phyloP scores from a whole-genome alignment of 2,888 invertebrate species.

The Ornithoptera alexandrae region DNA sequence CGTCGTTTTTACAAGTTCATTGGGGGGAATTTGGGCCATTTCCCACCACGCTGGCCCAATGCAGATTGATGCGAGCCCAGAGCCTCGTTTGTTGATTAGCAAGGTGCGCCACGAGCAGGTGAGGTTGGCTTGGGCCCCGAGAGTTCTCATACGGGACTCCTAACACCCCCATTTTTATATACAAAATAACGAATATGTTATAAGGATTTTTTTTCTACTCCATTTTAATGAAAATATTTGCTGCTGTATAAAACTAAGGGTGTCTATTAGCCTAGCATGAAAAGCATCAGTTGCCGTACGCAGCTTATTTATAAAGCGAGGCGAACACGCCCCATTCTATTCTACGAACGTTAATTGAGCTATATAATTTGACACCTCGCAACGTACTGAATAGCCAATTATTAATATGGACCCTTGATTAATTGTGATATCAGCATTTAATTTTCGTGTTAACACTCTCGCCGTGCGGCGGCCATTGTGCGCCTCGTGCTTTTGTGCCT shows the following conservation, averaged over 20 bases:
- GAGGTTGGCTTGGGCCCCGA: no score
- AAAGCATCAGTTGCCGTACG: conserved; percentile 36
- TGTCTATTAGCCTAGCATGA: conserved; percentile 27
- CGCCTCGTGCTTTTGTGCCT: conserved; percentile 67
- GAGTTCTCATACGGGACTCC: no score
- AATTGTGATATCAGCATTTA: conserved; percentile 81
- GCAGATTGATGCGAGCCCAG: no score
- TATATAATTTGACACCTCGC: conserved; percentile 80
- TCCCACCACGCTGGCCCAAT: no score
- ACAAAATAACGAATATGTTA: no score
- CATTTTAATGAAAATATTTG: not conserved
- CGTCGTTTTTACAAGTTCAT: no score
- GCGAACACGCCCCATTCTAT: conserved; percentile 70
- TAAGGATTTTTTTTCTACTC: not conserved
- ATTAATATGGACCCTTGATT: conserved; percentile 79
- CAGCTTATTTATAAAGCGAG: conserved; percentile 22
- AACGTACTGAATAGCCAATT: conserved; percentile 78
- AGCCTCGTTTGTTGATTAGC: no score
- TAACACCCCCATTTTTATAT: no score
- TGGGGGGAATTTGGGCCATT: no score
- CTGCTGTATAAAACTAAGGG: not conserved
- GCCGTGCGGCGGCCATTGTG: conserved; percentile 68
- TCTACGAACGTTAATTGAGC: conserved; percentile 75
- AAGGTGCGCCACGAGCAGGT: no score
- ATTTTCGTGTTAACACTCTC: conserved; percentile 79